Conservation (phyloP, 2,888 invertebrate genomes). For the Cheilosia scutellata region DNA sequence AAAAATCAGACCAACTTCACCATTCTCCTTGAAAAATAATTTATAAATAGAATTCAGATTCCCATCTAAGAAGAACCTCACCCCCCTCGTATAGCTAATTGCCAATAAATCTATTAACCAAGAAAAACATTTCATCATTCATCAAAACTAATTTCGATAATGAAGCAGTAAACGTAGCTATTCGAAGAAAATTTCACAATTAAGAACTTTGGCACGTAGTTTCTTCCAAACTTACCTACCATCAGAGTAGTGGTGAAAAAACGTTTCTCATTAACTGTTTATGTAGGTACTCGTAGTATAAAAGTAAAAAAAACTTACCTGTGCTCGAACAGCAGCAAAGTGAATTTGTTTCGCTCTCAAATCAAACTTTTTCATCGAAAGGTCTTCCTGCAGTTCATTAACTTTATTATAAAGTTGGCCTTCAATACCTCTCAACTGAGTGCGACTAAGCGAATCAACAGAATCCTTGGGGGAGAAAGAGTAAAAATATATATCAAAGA, state of each 20-base stretch:
- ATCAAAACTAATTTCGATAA: slow-evolving; percentile 43
- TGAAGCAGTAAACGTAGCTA: slow-evolving; percentile 6
- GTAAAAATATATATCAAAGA: slow-evolving; percentile 39
- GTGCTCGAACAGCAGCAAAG: slow-evolving; percentile 94
- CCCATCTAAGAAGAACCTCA: background rate
- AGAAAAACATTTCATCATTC: background rate
- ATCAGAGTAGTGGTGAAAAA: background rate
- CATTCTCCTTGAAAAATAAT: too few species aligned
- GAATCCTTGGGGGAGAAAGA: slow-evolving; percentile 87
- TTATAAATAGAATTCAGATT: too few species aligned
- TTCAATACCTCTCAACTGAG: slow-evolving; percentile 91
- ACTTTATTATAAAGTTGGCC: slow-evolving; percentile 95
- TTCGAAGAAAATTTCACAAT: slow-evolving; percentile 18
- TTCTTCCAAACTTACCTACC: slow-evolving; percentile 16
- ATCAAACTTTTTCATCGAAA: slow-evolving; percentile 97
- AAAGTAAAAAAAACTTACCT: slow-evolving; percentile 87
- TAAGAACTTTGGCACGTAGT: slow-evolving; percentile 44
- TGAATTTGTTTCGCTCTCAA: slow-evolving; percentile 95
- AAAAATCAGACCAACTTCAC: background rate
- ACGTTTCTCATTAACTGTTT: slow-evolving; percentile 41
- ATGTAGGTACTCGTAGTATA: slow-evolving; percentile 6
- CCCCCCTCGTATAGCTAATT: background rate
- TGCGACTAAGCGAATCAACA: slow-evolving; percentile 91
- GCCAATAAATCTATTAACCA: slow-evolving; percentile 18
- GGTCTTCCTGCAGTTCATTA: slow-evolving; percentile 97